Evolutionary conservation across 2,113 vertebrate species (phyloP).

Genomic region (Sceloporus undulatus): DNA sequence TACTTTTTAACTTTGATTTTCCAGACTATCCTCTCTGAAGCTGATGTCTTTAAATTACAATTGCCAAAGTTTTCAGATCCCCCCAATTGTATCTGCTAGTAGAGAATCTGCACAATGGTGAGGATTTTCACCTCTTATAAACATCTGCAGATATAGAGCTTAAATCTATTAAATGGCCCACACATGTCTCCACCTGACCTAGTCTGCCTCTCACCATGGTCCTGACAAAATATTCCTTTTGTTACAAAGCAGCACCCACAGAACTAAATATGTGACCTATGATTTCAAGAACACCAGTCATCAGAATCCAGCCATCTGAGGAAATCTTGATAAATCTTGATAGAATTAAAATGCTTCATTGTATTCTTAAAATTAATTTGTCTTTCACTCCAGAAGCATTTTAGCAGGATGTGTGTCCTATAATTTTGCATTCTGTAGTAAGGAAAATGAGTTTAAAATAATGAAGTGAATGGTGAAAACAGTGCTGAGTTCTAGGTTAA

Average conservation of each 20-base stretch:
- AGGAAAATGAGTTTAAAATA: neutral
- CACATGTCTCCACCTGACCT: neutral
- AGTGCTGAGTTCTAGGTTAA: slow-evolving; percentile 8
- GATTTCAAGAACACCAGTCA: neutral
- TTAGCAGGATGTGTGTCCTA: neutral
- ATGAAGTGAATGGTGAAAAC: slow-evolving; percentile 29
- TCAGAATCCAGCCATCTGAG: neutral
- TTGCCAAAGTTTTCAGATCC: neutral
- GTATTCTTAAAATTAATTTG: neutral
- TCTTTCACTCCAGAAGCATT: neutral
- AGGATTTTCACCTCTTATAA: too few species aligned
- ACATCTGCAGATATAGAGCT: neutral
- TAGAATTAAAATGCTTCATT: neutral
- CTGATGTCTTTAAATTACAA: neutral
- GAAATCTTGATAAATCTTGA: neutral
- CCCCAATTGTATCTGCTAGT: neutral
- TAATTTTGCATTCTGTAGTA: neutral
- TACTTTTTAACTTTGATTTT: neutral
- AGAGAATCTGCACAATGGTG: neutral
- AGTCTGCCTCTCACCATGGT: neutral
- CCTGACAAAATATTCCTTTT: neutral
- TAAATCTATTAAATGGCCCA: neutral
- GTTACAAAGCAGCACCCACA: neutral
- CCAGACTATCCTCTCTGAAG: neutral
- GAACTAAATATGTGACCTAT: neutral